Evolutionary conservation across 2,113 vertebrate species (phyloP).

Genomic region (Clarias macrocephalus): DNA sequence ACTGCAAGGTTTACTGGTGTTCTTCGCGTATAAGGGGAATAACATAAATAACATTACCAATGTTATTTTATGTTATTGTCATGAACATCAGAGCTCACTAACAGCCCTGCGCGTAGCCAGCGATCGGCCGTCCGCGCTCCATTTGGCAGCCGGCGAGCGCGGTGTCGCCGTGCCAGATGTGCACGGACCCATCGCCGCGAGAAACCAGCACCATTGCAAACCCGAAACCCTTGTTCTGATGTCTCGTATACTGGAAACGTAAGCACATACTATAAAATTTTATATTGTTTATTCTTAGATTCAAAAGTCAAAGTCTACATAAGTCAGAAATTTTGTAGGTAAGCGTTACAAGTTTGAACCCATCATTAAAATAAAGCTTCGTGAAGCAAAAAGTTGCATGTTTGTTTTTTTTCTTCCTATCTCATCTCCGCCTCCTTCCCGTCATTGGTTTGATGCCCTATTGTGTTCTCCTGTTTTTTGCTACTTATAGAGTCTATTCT

Average conservation of each 20-base stretch:
- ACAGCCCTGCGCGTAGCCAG: constrained; percentile 64
- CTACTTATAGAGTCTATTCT: background rate
- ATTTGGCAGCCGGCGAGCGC: constrained; percentile 86
- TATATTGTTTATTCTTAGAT: background rate
- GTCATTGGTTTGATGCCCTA: background rate
- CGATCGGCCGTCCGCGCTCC: constrained; percentile 86
- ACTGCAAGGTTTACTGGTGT: constrained; percentile 99
- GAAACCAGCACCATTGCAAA: constrained; percentile 85
- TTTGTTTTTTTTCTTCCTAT: background rate
- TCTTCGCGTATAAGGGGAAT: constrained; percentile 77
- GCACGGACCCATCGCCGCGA: constrained; percentile 90
- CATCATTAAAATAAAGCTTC: background rate
- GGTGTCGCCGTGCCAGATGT: constrained; percentile 90
- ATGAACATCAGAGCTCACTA: constrained; percentile 54
- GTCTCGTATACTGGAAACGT: no score
- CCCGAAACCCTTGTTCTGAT: constrained; percentile 47
- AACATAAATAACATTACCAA: constrained; percentile 65
- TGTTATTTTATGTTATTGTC: constrained; percentile 65
- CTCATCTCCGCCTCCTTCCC: background rate
- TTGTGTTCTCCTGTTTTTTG: background rate
- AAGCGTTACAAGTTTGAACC: background rate
- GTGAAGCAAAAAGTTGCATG: background rate
- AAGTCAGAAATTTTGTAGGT: background rate
- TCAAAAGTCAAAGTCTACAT: background rate
- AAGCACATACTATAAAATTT: background rate